Percentiles rank a stretch among this genome's conserved stretches.
phyloP scores from a whole-genome alignment of 2,888 invertebrate species.

The Halocaridina rubra region DNA sequence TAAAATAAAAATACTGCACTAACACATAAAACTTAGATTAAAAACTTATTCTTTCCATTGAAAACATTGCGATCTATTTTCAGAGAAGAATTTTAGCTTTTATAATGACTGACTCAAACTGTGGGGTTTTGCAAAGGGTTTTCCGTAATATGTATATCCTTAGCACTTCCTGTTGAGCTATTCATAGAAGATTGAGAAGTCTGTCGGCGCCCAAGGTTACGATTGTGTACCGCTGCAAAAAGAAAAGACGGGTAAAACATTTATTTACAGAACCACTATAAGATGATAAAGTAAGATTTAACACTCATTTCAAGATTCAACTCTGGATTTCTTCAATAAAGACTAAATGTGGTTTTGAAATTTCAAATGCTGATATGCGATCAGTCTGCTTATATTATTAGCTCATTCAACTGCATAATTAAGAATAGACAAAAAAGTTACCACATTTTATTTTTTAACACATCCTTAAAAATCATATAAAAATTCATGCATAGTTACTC shows the following conservation, averaged over 20 bases:
- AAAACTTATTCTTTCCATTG: neutral
- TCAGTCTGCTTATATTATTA: no score
- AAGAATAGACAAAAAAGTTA: no score
- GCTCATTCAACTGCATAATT: no score
- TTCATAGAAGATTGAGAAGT: constrained; percentile 28
- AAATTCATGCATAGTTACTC: no score
- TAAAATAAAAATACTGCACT: no score
- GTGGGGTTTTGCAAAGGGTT: constrained; percentile 53
- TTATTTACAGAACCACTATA: neutral
- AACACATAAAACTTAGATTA: no score
- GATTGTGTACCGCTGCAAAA: constrained; percentile 44
- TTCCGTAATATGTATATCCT: constrained; percentile 53
- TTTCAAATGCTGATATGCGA: no score
- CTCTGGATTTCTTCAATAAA: no score
- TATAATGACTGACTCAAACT: constrained; percentile 37
- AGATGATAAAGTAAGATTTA: neutral
- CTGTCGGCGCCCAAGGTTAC: constrained; percentile 38
- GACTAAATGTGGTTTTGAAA: no score
- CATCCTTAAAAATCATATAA: no score
- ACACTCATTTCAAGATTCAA: neutral
- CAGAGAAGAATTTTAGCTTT: neutral
- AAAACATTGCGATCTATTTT: neutral
- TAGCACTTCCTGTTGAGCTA: constrained; percentile 21
- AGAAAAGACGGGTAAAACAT: neutral
- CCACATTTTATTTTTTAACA: no score